A percentile compares a stretch with the other conserved stretches of the same genome.
phyloP scores from a whole-genome alignment of 2,888 invertebrate species.

The Salpingus planirostris region DNA sequence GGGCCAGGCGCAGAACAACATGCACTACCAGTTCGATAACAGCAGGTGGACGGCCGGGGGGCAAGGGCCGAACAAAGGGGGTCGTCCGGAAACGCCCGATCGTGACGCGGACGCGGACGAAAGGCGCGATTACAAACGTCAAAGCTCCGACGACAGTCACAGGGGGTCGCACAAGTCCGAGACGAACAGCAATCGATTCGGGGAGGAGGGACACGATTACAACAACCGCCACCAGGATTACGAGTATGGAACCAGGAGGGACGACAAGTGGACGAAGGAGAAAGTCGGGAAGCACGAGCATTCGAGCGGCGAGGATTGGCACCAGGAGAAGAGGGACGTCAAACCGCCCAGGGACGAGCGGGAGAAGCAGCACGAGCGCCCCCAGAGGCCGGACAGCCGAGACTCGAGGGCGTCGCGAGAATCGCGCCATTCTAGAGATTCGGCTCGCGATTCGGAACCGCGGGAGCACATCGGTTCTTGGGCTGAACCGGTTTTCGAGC shows the following conservation, averaged over 20 bases:
- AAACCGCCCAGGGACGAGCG: constrained; percentile 26
- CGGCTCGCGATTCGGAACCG: constrained; percentile 44
- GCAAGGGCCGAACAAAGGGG: neutral
- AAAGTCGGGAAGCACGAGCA: constrained; percentile 19
- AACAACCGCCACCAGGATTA: constrained; percentile 20
- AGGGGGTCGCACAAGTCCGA: constrained; percentile 27
- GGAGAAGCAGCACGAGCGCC: constrained; percentile 42
- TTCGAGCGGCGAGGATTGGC: constrained; percentile 29
- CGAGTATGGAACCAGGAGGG: constrained; percentile 26
- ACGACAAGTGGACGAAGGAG: constrained; percentile 29
- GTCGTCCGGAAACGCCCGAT: constrained; percentile 19
- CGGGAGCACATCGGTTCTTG: constrained; percentile 39
- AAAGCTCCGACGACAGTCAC: constrained; percentile 32
- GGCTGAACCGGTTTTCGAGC: constrained; percentile 42
- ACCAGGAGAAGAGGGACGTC: constrained; percentile 18
- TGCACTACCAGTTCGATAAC: neutral
- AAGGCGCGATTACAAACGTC: constrained; percentile 32
- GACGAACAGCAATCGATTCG: constrained; percentile 34
- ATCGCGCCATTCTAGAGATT: constrained; percentile 42
- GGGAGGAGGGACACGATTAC: constrained; percentile 37
- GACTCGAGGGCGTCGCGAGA: constrained; percentile 49
- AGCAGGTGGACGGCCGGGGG: neutral
- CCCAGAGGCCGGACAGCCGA: constrained; percentile 50
- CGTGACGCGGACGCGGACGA: constrained; percentile 25
- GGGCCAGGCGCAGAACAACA: neutral